Evolutionary conservation across 2,888 invertebrate genomes (phyloP), one percentile per base, ranked within the genome.

Genomic region (Drosophila ustulata): DNA sequence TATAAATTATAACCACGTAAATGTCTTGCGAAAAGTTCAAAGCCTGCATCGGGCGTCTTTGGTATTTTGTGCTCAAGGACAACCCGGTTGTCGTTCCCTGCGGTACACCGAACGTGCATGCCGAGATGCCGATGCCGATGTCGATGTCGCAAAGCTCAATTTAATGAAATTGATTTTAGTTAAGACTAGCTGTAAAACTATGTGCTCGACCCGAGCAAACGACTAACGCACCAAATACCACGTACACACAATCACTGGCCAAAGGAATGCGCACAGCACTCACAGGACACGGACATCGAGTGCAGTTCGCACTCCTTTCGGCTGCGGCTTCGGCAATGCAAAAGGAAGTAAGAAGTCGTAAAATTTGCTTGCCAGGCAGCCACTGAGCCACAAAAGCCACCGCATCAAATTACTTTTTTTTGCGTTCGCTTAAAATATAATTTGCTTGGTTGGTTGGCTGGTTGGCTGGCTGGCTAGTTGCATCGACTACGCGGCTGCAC

Each of bases 161-260:
- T 75, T 66, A 85, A 77, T 74, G 55, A 71, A 82, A 77, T 82
- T 65, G 79, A 82, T 75, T 84, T 82, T 63, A 71, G 67, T 70
- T 63, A 68, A 78, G 80, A 59, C 71, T 61, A 67, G 47, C 57
- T 72, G 69, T 71, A 69, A 71, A 78, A 84, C 85, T 78, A 76
- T 72, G 59, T 57, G 51, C 66, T 9, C 34, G 39, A 9, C 41
- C 39, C 37, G 5, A 37, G 34, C 6, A 1, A 57, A 6, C 65
- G 56, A 58, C 49, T 43, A 46, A 58, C 61, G 43, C 46, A 59
- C 37, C 61, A 37, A 57, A 62, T 53, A 45, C 49, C 49, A 32
- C 18, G 52, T 55, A 37, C 56, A 57, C 47, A 30, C 66, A 66
- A 53, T 59, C 49, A 58, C 23, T 59, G 61, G 41, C 39, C 39